A percentile compares a stretch with the other conserved stretches of the same genome.
phyloP scores from a whole-genome alignment of 2,888 invertebrate genomes.

The Caenorhabditis sp. region DNA sequence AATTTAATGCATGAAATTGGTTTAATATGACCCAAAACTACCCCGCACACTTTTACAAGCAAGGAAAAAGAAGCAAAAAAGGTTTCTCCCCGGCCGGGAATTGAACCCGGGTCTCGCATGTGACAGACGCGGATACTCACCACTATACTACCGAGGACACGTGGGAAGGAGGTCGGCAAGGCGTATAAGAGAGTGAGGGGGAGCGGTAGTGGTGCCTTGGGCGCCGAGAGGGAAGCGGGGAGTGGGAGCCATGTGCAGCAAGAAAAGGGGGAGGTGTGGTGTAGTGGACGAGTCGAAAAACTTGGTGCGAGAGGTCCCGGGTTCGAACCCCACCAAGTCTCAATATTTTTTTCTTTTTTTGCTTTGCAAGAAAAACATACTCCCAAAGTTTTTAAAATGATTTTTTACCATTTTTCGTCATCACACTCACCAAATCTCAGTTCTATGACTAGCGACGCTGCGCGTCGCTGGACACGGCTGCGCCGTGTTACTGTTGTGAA shows the following conservation, averaged over 20 bases:
- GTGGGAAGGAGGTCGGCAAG: not conserved
- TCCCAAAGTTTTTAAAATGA: not conserved
- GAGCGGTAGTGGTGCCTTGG: no score
- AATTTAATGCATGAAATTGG: not conserved
- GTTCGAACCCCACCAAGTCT: no score
- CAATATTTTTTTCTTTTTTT: not conserved
- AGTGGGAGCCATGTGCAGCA: not conserved
- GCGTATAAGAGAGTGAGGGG: conserved; percentile 20
- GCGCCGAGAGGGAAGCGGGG: not conserved
- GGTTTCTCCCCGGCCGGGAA: conserved; percentile 75
- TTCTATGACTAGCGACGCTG: no score
- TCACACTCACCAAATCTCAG: conserved; percentile 26
- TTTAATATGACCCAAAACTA: not conserved
- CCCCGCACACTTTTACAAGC: not conserved
- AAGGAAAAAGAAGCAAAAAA: conserved; percentile 16
- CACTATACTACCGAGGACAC: conserved; percentile 75
- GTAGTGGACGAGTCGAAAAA: not conserved
- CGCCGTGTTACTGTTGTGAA: no score
- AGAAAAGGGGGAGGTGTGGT: not conserved
- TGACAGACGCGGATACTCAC: conserved; percentile 77
- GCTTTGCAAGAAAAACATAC: no score
- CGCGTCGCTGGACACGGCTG: no score
- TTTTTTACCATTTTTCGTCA: not conserved
- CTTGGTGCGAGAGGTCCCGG: not conserved
- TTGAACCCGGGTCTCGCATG: conserved; percentile 76